Conservation (phyloP, 2,113 vertebrate species). For the Triplophysa rosa region DNA sequence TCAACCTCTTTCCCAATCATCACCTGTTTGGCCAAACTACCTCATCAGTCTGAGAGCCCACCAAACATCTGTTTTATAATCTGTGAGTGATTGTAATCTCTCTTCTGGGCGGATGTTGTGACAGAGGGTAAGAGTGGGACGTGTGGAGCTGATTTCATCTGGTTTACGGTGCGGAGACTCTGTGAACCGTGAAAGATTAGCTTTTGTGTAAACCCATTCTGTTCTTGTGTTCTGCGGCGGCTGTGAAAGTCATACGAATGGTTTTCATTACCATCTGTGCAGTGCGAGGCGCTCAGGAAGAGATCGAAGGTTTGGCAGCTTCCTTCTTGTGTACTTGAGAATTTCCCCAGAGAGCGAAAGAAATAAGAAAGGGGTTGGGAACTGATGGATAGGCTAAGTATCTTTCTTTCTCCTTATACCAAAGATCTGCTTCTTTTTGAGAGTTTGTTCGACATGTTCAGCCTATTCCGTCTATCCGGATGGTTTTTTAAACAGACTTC, state of each 20-base stretch:
- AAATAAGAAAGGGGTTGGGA: background rate
- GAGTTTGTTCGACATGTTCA: background rate
- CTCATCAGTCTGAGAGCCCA: background rate
- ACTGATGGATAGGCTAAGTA: background rate
- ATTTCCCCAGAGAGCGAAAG: slow-evolving; percentile 1
- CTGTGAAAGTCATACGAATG: slow-evolving; percentile 11
- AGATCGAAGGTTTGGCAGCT: slow-evolving; percentile 22
- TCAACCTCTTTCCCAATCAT: background rate
- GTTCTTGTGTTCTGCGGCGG: background rate
- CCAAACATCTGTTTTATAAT: slow-evolving; percentile 26
- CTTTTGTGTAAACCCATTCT: slow-evolving; percentile 20
- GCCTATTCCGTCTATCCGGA: background rate
- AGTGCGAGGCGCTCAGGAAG: slow-evolving; percentile 5
- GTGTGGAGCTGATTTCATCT: background rate
- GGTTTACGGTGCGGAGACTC: background rate
- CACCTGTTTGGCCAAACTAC: background rate
- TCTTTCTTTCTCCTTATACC: background rate
- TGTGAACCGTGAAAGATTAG: background rate
- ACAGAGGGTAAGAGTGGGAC: background rate
- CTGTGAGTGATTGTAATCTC: slow-evolving; percentile 2
- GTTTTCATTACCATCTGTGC: slow-evolving; percentile 25
- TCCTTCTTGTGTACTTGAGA: slow-evolving; percentile 6
- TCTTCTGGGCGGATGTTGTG: slow-evolving; percentile 11
- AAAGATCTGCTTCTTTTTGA: background rate
- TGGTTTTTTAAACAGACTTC: background rate